Base-by-base conservation (phyloP, 2,888 invertebrate species). In the Strigamia maritima region DNA sequence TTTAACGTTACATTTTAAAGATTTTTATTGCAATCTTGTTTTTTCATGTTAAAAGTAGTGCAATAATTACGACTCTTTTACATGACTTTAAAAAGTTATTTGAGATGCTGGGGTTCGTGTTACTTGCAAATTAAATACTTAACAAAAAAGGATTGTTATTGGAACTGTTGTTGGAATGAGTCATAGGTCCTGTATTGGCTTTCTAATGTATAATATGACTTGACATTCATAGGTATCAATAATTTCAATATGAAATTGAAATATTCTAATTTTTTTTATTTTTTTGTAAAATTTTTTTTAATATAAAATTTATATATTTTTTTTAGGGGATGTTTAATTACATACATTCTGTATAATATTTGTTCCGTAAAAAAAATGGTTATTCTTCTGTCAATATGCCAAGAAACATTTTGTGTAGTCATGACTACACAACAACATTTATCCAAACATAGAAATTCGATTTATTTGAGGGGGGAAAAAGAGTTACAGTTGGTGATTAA, bases 41-140 rank as follows among this genome's bases (percentile, higher is more conserved):
- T 12, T 70, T 12, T 16, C 24, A 19, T 54, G 44, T 19, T 19
- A 16, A 26, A 70, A 7, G 19, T 19, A 28, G 24, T 70, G 70
- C 28, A 70, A n/a, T n/a, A n/a, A 70, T 70, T 70, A 70, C 70
- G 28, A 12, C 70, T n/a, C 70, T 70, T 70, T 70, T 70, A 70
- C 70, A 70, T 70, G 28, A 70, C 26, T 28, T 70, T 12, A 70
- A 70, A 70, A 70, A 26, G 70, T 26, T 12, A 70, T 26, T 28
- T 26, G 70, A 70, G 70, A 70, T 1, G 70, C 14, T 14, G 70
- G 24, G 28, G 4, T 65, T 70, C 24, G n/a, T 1, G 28, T 70
- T 70, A 28, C 70, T 70, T 28, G 70, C 70, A 70, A 70, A 70
- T 70, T 70, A 70, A 70, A 70, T 26, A 70, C 70, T 70, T 70